phyloP scores from a whole-genome alignment of 2,113 vertebrate genomes.

The Otocyon megalotis region DNA sequence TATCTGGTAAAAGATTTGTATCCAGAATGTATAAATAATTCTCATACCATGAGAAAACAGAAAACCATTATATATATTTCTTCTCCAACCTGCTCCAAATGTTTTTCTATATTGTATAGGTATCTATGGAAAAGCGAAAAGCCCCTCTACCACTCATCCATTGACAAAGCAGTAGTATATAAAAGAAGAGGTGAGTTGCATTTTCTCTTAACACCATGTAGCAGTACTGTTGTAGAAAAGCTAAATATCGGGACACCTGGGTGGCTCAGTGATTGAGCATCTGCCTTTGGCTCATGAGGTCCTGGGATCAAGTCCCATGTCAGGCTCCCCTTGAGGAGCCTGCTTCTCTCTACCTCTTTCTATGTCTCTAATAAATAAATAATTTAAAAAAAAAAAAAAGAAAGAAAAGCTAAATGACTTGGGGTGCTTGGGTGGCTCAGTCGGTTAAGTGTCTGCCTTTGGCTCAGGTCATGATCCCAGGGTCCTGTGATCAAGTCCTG shows the following conservation, averaged over 20 bases:
- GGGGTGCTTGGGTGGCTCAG: no score
- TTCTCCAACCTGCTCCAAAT: neutral
- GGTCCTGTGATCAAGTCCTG: no score
- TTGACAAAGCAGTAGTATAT: conserved; percentile 74
- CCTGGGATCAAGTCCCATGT: no score
- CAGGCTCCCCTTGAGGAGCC: no score
- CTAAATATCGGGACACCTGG: no score
- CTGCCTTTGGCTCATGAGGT: no score
- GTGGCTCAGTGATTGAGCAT: no score
- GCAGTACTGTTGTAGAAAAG: neutral
- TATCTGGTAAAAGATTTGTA: neutral
- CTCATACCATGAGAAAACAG: neutral
- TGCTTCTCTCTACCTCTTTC: no score
- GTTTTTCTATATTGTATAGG: conserved; percentile 73
- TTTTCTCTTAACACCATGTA: neutral
- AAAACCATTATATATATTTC: neutral
- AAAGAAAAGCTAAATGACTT: neutral
- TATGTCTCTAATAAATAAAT: no score
- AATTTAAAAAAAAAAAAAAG: no score
- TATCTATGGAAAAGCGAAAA: conserved; percentile 88
- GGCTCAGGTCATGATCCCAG: no score
- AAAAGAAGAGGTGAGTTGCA: conserved; percentile 88
- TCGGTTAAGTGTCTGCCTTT: no score
- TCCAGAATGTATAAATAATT: neutral
- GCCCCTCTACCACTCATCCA: conserved; percentile 82